phyloP scores from a whole-genome alignment of 2,797 vertebrate genomes.

The Syngnathus acus region DNA sequence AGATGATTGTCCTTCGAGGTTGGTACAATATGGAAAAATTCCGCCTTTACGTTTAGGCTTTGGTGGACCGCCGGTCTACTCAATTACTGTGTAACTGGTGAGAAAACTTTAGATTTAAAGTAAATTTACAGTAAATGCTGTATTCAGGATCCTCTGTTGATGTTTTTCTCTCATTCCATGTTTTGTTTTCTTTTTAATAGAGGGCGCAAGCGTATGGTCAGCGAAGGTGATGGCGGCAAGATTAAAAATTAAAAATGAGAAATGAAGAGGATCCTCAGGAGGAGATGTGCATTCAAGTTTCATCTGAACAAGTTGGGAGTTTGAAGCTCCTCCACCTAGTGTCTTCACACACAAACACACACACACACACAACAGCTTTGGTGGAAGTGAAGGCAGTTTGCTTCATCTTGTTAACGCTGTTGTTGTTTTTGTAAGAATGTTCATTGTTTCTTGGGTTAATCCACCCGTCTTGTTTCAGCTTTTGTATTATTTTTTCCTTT shows the following conservation, averaged over 20 bases:
- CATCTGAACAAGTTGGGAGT: constrained; percentile 24
- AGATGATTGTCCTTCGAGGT: constrained; percentile 79
- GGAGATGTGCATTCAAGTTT: constrained; percentile 19
- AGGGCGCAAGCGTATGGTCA: constrained; percentile 82
- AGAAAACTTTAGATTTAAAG: background rate
- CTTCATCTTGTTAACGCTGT: constrained; percentile 43
- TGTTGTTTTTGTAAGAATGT: constrained; percentile 42
- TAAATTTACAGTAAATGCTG: no score
- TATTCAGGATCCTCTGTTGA: background rate
- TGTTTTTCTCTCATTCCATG: background rate
- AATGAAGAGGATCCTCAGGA: constrained; percentile 14
- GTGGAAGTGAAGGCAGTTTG: constrained; percentile 39
- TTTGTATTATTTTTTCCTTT: constrained; percentile 27
- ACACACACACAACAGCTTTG: constrained; percentile 32
- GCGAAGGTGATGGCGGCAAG: constrained; percentile 78
- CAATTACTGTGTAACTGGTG: background rate
- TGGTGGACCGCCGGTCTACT: no score
- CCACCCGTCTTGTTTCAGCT: constrained; percentile 32
- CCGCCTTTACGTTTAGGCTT: no score
- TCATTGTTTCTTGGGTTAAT: constrained; percentile 42
- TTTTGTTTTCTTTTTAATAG: constrained; percentile 47
- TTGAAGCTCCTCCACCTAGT: constrained; percentile 29
- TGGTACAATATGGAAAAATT: background rate
- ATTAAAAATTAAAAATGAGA: constrained; percentile 67
- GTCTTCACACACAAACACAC: constrained; percentile 44